A percentile compares a stretch with the other conserved stretches of the same genome.
phyloP scores from a whole-genome alignment of 2,113 vertebrate genomes.

The Scomber scombrus region DNA sequence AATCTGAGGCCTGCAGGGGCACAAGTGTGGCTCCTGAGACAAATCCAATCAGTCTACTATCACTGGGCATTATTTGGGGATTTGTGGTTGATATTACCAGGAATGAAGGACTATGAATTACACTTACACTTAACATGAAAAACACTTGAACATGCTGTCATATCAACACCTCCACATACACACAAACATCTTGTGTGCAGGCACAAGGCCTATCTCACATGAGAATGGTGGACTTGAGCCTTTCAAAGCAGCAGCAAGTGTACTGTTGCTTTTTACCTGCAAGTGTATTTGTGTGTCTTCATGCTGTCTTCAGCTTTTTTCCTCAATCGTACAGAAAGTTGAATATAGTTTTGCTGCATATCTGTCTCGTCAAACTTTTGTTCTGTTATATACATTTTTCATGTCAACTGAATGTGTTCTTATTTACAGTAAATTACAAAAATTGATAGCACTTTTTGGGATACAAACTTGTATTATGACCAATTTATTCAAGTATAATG shows the following conservation, averaged over 20 bases:
- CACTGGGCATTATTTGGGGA: conserved; percentile 9
- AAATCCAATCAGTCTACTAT: conserved; percentile 2
- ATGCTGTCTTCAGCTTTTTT: not conserved
- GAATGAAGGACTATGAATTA: conserved; percentile 12
- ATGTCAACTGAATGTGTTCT: not conserved
- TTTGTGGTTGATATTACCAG: conserved; percentile 30
- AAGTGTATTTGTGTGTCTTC: conserved; percentile 9
- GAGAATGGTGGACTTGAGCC: no score
- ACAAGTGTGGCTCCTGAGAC: conserved; percentile 28
- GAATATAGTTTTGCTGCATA: not conserved
- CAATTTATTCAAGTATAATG: not conserved
- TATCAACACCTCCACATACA: not conserved
- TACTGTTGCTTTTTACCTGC: not conserved
- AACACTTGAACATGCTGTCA: conserved; percentile 4
- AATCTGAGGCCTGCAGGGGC: conserved; percentile 36
- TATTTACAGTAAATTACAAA: not conserved
- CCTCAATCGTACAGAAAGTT: not conserved
- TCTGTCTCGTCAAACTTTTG: not conserved
- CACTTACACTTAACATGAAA: not conserved
- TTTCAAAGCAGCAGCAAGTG: not conserved
- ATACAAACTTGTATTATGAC: not conserved
- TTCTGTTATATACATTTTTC: not conserved
- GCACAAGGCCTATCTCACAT: not conserved
- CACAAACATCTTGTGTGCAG: not conserved
- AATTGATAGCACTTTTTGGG: not conserved